Conservation (phyloP, 2,797 vertebrate genomes). For the Rousettus madagascariensis region DNA sequence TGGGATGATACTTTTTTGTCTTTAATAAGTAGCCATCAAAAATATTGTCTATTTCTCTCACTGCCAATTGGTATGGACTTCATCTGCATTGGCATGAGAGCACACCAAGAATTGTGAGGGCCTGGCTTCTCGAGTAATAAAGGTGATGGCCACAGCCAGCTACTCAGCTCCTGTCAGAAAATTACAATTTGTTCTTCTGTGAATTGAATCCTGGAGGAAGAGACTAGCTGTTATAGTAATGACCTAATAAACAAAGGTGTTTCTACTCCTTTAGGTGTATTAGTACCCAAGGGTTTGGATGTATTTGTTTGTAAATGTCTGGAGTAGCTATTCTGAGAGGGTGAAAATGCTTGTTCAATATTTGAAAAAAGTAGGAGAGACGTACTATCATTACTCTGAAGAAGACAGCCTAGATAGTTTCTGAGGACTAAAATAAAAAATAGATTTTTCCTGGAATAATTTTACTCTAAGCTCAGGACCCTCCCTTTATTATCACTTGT, state of each 20-base stretch:
- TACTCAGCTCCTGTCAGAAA: slow-evolving; percentile 9
- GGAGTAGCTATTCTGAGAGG: slow-evolving; percentile 10
- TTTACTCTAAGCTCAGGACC: not conserved
- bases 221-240: not conserved
- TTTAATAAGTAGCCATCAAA: slow-evolving; percentile 30
- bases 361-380: not conserved
- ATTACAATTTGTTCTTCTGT: not conserved
- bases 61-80: not conserved
- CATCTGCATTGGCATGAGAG: not conserved
- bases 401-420: slow-evolving; percentile 8
- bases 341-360: not conserved
- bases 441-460: slow-evolving; percentile 11
- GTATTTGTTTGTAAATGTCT: slow-evolving; percentile 27
- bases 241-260: slow-evolving; percentile 24
- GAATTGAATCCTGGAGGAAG: slow-evolving; percentile 17
- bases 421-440: not conserved
- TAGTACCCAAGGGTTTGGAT: not conserved
- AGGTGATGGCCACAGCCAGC: not conserved
- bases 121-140: slow-evolving; percentile 8
- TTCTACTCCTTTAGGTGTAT: not conserved
- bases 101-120: not conserved
- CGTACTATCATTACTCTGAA: not conserved
- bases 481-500: not conserved
- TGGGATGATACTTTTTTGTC: not conserved
- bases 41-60: not conserved